Evolutionary conservation across 2,797 vertebrate species (phyloP).

Genomic region (Schizopygopsis pylzovi): DNA sequence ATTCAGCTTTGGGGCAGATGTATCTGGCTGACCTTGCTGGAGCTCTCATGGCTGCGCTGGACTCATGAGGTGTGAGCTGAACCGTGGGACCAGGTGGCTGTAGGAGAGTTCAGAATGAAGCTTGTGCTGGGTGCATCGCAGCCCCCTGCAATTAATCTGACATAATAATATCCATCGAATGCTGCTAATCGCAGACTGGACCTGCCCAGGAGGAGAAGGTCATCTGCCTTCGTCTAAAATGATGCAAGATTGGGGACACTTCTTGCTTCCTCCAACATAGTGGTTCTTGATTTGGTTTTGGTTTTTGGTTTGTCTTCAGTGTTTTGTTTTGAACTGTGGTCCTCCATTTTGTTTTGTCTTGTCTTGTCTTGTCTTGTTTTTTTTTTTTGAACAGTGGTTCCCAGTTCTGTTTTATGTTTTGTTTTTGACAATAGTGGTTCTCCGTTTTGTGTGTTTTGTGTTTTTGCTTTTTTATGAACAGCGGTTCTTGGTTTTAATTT

Average conservation of each 20-base stretch:
- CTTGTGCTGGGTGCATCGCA: conserved; percentile 42
- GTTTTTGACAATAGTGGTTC: background rate
- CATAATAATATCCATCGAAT: conserved; percentile 54
- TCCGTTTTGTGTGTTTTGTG: too few relatives aligned
- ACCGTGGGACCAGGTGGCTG: conserved; percentile 71
- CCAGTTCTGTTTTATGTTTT: background rate
- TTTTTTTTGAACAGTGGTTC: background rate
- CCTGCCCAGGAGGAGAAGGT: conserved; percentile 19
- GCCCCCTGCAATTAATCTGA: conserved; percentile 59
- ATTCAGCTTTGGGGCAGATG: conserved; percentile 52
- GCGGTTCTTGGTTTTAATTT: too few relatives aligned
- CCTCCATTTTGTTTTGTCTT: background rate
- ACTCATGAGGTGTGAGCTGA: conserved; percentile 44
- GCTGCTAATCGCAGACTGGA: conserved; percentile 38
- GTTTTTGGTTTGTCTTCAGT: background rate
- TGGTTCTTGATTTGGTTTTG: background rate
- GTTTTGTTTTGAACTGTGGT: background rate
- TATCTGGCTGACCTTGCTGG: conserved; percentile 52
- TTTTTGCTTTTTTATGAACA: too few relatives aligned
- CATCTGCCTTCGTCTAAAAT: conserved; percentile 41
- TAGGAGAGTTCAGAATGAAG: conserved; percentile 68
- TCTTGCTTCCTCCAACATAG: background rate
- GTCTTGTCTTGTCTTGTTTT: background rate
- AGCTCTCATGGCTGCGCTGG: conserved; percentile 22
- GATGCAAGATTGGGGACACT: background rate